Conservation (phyloP, 2,888 invertebrate genomes). For the Phengaris alcon region DNA sequence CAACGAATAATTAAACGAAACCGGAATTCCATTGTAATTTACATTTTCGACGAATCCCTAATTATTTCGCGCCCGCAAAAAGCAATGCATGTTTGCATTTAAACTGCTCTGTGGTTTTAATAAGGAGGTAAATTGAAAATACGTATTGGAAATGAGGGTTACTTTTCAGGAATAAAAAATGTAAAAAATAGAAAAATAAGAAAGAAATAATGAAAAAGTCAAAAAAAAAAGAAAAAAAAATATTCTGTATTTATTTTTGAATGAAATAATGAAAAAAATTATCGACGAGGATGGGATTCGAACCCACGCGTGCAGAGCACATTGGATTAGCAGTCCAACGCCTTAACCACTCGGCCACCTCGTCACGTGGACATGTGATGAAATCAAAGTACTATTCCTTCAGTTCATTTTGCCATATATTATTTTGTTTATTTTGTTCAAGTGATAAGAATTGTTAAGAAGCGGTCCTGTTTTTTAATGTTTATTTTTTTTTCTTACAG, state of each 20-base stretch:
- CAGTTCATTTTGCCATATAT: not conserved
- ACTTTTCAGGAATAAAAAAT: not conserved
- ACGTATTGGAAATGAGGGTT: slow-evolving; percentile 5
- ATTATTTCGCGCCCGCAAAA: slow-evolving; percentile 25
- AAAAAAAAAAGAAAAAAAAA: not conserved
- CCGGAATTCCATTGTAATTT: slow-evolving; percentile 22
- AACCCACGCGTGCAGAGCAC: slow-evolving; percentile 92
- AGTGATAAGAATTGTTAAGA: not conserved
- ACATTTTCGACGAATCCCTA: slow-evolving; percentile 22
- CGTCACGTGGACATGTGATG: slow-evolving; percentile 64
- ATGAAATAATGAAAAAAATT: not conserved
- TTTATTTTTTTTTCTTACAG: not conserved
- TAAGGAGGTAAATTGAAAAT: slow-evolving; percentile 18
- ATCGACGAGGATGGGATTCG: slow-evolving; percentile 89
- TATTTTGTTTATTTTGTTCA: not conserved
- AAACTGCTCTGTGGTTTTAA: not conserved
- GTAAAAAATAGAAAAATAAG: not conserved
- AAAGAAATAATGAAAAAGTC: not conserved
- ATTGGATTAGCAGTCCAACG: slow-evolving; percentile 93
- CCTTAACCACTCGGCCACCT: slow-evolving; percentile 93
- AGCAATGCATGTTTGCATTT: slow-evolving; percentile 12
- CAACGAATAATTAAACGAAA: slow-evolving; percentile 27
- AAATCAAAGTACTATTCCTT: not conserved
- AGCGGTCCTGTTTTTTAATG: not conserved
- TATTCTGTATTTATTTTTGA: no score